Evolutionary conservation across 1,140 invertebrate genomes (phyloP).

Genomic region (Heliothis virescens): DNA sequence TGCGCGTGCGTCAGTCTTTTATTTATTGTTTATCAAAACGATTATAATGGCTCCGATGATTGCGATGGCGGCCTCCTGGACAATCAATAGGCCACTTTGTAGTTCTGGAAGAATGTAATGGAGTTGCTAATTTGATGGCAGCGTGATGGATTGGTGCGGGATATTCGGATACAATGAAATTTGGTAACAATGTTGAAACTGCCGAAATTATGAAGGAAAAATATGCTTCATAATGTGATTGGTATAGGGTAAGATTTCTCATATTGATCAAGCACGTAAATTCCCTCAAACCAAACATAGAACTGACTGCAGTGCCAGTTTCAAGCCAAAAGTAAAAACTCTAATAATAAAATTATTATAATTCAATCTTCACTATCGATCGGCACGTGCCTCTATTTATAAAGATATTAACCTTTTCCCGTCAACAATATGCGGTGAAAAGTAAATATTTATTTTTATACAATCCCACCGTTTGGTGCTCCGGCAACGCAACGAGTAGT

Average conservation of each 20-base stretch:
- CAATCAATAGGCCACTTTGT: slow-evolving; percentile 37
- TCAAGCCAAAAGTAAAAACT: slow-evolving; percentile 33
- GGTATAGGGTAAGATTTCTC: neutral
- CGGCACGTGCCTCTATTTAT: slow-evolving; percentile 67
- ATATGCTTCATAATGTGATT: neutral
- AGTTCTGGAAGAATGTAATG: slow-evolving; percentile 17
- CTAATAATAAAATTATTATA: slow-evolving; percentile 52
- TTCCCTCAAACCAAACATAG: neutral
- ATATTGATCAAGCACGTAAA: neutral
- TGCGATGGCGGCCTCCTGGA: neutral
- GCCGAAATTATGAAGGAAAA: neutral
- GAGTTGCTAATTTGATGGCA: slow-evolving; percentile 24
- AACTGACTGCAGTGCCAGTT: slow-evolving; percentile 1
- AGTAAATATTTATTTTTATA: slow-evolving; percentile 78
- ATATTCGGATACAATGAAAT: neutral
- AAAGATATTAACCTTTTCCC: slow-evolving; percentile 77
- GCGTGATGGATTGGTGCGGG: neutral
- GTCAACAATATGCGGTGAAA: slow-evolving; percentile 75
- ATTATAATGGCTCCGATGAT: slow-evolving; percentile 48
- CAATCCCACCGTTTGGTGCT: slow-evolving; percentile 64
- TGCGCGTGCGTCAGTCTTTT: slow-evolving; percentile 32
- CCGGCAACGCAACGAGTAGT: slow-evolving; percentile 50
- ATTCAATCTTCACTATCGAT: slow-evolving; percentile 59
- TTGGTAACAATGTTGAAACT: neutral
- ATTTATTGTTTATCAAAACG: slow-evolving; percentile 55